These are phyloP conservation scores for Phrynosoma platyrhinos DNA, from an alignment of 2,113 vertebrate species.

Conservation along the genomic window DNA sequence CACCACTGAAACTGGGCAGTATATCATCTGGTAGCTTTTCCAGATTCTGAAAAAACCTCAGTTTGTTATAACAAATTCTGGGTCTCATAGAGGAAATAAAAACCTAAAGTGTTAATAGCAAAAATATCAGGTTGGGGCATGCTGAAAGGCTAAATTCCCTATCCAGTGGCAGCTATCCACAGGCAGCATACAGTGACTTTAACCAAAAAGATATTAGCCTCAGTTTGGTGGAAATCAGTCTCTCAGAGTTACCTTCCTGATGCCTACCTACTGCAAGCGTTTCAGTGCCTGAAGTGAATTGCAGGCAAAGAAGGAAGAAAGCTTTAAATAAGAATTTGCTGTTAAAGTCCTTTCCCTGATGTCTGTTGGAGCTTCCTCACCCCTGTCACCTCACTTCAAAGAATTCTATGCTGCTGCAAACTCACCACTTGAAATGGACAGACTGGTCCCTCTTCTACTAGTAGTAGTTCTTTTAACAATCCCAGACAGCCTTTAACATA, in stretches of 20 bases:
- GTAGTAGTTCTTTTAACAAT: not conserved
- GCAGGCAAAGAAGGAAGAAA: not conserved
- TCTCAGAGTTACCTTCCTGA: not conserved
- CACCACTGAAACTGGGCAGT: not conserved
- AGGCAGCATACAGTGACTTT: not conserved
- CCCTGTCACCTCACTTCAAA: not conserved
- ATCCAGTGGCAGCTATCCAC: not conserved
- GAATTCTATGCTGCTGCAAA: not conserved
- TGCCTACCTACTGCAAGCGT: not conserved
- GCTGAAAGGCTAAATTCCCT: not conserved
- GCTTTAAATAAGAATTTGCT: not conserved
- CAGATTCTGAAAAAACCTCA: not conserved
- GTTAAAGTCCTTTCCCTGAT: conserved; percentile 3
- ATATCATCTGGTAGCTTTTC: not conserved
- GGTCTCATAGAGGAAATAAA: not conserved
- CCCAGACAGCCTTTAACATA: not conserved
- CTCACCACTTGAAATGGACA: not conserved
- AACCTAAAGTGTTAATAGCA: not conserved
- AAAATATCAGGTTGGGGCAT: not conserved
- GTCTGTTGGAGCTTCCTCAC: not conserved
- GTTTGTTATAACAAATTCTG: not conserved
- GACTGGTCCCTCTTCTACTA: not conserved
- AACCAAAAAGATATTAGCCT: not conserved
- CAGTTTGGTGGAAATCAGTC: not conserved
- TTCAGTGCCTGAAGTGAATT: not conserved